Conservation (phyloP, 2,113 vertebrate genomes). For the Oreochromis tanganicae region DNA sequence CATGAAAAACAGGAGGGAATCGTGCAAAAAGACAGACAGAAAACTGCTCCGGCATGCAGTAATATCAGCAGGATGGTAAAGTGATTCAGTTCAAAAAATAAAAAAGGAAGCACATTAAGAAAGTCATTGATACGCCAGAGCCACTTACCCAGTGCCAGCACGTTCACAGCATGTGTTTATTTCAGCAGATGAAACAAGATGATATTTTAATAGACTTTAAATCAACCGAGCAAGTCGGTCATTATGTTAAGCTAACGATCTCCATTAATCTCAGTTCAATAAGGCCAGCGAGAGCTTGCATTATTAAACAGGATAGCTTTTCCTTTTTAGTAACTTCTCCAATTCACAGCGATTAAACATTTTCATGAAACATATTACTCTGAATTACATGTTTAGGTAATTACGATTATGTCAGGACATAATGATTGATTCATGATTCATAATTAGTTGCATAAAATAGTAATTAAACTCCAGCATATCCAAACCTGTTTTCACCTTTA, state of each 20-base stretch:
- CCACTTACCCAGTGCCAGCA: background rate
- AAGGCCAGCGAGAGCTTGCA: background rate
- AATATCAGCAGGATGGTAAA: rapidly evolving
- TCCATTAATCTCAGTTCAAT: background rate
- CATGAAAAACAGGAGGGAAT: background rate
- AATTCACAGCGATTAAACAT: background rate
- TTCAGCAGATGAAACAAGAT: background rate
- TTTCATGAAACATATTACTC: background rate
- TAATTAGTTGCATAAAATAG: rapidly evolving
- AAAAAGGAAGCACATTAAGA: background rate
- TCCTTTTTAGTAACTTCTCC: background rate
- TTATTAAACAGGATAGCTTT: background rate
- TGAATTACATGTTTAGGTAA: background rate
- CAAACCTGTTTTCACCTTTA: background rate
- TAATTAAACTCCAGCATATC: background rate
- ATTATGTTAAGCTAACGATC: background rate
- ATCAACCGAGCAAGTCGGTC: background rate
- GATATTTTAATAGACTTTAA: background rate
- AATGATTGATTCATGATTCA: background rate
- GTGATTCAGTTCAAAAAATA: background rate
- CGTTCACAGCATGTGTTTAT: background rate
- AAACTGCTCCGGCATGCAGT: background rate
- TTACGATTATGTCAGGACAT: background rate
- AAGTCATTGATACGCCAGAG: background rate
- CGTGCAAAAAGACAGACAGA: background rate